Evolutionary conservation across 2,888 invertebrate genomes (phyloP).

Genomic region (Drosophila antonietae): DNA sequence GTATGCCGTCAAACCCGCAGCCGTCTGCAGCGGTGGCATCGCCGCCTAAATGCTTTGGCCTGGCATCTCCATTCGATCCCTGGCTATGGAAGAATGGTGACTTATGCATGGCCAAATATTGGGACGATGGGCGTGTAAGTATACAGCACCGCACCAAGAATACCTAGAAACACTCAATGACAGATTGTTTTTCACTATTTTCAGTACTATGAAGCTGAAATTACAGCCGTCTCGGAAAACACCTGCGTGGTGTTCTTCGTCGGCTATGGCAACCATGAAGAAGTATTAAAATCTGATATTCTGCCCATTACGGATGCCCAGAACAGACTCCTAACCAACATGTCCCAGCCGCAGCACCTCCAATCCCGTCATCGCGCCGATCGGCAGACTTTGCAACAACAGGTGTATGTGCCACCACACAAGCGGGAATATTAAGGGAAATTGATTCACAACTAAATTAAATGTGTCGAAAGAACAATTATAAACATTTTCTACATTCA

Average conservation of each 20-base stretch:
- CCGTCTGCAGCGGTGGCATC: constrained; percentile 23
- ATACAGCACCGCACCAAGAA: not conserved
- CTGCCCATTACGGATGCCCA: constrained; percentile 87
- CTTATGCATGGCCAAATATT: constrained; percentile 94
- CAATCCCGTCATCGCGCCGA: constrained; percentile 80
- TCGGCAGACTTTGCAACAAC: constrained; percentile 82
- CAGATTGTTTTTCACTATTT: constrained; percentile 46
- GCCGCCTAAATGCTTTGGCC: constrained; percentile 78
- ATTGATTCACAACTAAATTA: constrained; percentile 54
- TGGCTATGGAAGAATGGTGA: constrained; percentile 92
- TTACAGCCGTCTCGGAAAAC: constrained; percentile 92
- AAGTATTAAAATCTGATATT: constrained; percentile 93
- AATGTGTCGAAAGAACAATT: constrained; percentile 58
- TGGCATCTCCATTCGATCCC: constrained; percentile 54
- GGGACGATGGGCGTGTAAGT: constrained; percentile 95
- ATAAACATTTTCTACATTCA: constrained; percentile 31
- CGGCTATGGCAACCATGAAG: constrained; percentile 95
- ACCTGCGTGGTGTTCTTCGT: constrained; percentile 94
- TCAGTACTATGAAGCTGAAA: constrained; percentile 93
- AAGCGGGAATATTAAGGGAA: constrained; percentile 81
- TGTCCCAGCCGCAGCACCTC: constrained; percentile 50
- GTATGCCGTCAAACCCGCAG: constrained; percentile 41
- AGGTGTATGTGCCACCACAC: constrained; percentile 85
- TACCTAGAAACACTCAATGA: not conserved
- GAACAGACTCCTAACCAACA: constrained; percentile 77